Evolutionary conservation across 2,888 invertebrate genomes (phyloP).

Genomic region (Galeruca laticollis): DNA sequence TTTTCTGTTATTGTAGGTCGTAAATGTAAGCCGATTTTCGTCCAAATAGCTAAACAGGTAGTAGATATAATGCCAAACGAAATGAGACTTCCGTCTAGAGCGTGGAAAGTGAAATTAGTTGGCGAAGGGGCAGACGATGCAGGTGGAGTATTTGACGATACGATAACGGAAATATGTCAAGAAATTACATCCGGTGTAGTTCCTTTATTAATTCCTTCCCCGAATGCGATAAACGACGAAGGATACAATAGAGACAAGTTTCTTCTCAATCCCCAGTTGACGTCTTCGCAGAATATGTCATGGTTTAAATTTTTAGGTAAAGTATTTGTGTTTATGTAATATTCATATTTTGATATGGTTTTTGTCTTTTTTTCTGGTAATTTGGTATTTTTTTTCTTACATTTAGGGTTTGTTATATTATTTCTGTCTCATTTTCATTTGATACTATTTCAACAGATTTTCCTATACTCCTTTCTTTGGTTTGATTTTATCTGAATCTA

Average conservation of each 20-base stretch:
- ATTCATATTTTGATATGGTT: not conserved
- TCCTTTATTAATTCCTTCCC: constrained; percentile 73
- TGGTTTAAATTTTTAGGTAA: constrained; percentile 74
- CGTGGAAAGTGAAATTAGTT: constrained; percentile 76
- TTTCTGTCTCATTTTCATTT: too few species aligned
- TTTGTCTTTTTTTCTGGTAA: constrained; percentile 6
- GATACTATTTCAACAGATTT: too few species aligned
- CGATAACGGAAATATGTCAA: constrained; percentile 77
- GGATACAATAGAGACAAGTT: constrained; percentile 75
- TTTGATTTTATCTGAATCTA: too few species aligned
- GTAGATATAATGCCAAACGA: constrained; percentile 71
- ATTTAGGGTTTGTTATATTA: too few species aligned
- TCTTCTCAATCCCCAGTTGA: constrained; percentile 72
- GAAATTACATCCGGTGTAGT: constrained; percentile 72
- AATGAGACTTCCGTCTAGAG: constrained; percentile 72
- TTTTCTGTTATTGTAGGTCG: constrained; percentile 59
- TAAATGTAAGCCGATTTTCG: constrained; percentile 72
- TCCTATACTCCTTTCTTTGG: too few species aligned
- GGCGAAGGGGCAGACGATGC: constrained; percentile 79
- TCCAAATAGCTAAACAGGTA: constrained; percentile 75
- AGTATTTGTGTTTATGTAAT: not conserved
- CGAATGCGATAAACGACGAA: constrained; percentile 73
- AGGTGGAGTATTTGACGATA: constrained; percentile 78
- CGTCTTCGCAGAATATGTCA: constrained; percentile 68
- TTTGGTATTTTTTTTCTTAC: too few species aligned